Evolutionary conservation across 2,113 vertebrate species (phyloP).

Genomic region (Brachyistius frenatus): DNA sequence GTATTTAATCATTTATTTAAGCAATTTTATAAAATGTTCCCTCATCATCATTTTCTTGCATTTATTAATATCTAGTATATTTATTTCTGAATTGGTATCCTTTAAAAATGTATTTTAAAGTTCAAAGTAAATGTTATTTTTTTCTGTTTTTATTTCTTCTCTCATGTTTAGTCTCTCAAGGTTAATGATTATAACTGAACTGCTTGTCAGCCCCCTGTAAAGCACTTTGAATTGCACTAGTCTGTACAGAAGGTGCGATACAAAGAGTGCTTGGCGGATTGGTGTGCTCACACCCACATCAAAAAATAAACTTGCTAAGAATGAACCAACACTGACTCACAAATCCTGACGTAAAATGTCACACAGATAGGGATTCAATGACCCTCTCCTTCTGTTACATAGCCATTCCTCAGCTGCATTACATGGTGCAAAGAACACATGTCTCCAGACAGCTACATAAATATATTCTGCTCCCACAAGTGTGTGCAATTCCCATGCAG

Average conservation of each 20-base stretch:
- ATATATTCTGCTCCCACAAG: slow-evolving; percentile 37
- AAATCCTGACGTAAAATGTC: slow-evolving; percentile 31
- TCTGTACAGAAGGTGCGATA: not conserved
- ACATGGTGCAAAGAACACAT: slow-evolving; percentile 54
- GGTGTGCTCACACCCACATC: not conserved
- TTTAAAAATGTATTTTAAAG: too few relatives aligned
- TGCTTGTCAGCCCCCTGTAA: not conserved
- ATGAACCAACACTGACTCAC: slow-evolving; percentile 9
- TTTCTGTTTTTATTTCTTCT: too few relatives aligned
- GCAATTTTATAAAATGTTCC: too few relatives aligned
- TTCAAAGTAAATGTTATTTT: too few relatives aligned
- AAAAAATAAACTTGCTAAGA: slow-evolving; percentile 17
- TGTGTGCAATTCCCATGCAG: not conserved
- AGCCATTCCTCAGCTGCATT: slow-evolving; percentile 56
- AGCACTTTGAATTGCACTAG: not conserved
- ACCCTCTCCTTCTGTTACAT: slow-evolving; percentile 58
- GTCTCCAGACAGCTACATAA: slow-evolving; percentile 45
- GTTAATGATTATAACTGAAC: not conserved
- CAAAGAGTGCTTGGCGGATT: not conserved
- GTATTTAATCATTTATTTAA: too few relatives aligned
- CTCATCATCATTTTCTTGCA: too few relatives aligned
- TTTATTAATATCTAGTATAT: too few relatives aligned
- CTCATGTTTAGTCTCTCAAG: too few relatives aligned
- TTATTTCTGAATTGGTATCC: too few relatives aligned
- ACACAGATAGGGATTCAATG: slow-evolving; percentile 11